Base-by-base conservation (phyloP, 2,888 invertebrate genomes). In the Malacosoma neustria region DNA sequence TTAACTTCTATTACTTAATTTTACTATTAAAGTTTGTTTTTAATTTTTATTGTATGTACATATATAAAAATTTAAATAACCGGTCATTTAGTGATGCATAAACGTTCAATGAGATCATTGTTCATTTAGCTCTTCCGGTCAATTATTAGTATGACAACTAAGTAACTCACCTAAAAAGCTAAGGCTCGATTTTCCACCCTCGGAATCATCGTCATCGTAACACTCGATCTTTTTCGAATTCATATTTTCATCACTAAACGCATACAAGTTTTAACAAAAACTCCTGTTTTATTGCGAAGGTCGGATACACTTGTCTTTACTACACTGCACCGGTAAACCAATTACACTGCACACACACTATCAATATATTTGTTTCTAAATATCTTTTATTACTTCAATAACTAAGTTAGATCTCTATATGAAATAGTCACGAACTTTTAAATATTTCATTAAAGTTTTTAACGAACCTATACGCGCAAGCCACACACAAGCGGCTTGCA, bases 101-200 rank as follows among this genome's bases (percentile, higher is more conserved):
- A n/a, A n/a, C n/a, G n/a, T n/a, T n/a, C n/a, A n/a, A n/a, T n/a
- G n/a, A n/a, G n/a, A n/a, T n/a, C n/a, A n/a, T n/a, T n/a, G n/a
- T n/a, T n/a, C n/a, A n/a, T n/a, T n/a, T n/a, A n/a, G n/a, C n/a
- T n/a, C n/a, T n/a, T n/a, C n/a, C n/a, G n/a, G n/a, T n/a, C n/a
- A n/a, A n/a, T n/a, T n/a, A n/a, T n/a, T n/a, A n/a, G n/a, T n/a
- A n/a, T n/a, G n/a, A n/a, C n/a, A n/a, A n/a, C n/a, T n/a, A n/a
- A n/a, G n/a, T n/a, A n/a, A n/a, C n/a, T 73, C 54, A 84, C 85
- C 85, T 85, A 84, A 72, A 73, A 84, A 85, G 69, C 85, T 85
- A 68, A 85, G 80, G 59, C 77, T 84, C 43, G 74, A 69, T 57
- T 84, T 84, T 47, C 72, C 82, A 62, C 81, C 81, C 60, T 74